Conservation (phyloP, 2,113 vertebrate species). For the Daphoenositta chrysoptera region DNA sequence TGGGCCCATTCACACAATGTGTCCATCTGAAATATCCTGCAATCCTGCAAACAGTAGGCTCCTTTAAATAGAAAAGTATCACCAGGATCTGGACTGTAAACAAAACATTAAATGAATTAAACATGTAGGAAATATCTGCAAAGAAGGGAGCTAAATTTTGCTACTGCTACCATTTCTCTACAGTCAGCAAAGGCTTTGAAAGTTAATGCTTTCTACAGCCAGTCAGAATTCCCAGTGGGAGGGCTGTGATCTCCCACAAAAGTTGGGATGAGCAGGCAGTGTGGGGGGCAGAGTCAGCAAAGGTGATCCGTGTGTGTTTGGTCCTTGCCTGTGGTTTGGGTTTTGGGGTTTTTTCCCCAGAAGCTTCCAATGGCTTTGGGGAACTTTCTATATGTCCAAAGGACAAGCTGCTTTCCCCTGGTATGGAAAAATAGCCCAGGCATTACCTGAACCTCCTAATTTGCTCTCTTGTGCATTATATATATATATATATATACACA, state of each 20-base stretch:
- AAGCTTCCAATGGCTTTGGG: background rate
- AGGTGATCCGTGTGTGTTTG: background rate
- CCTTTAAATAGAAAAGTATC: constrained; percentile 27
- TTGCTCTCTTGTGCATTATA: background rate
- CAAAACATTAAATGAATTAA: constrained; percentile 23
- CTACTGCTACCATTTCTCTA: background rate
- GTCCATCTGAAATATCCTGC: constrained; percentile 23
- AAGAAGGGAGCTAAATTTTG: background rate
- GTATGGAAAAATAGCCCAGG: background rate
- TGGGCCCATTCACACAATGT: constrained; percentile 33
- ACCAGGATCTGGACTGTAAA: background rate
- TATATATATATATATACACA: background rate
- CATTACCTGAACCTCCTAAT: background rate
- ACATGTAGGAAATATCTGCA: constrained; percentile 4
- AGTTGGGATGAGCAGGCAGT: background rate
- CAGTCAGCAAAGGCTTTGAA: constrained; percentile 7
- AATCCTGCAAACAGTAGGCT: background rate
- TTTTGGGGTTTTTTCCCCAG: background rate
- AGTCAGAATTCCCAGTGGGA: background rate
- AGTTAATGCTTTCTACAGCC: background rate
- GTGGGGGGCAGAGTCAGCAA: background rate
- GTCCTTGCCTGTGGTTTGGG: background rate
- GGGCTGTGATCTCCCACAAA: background rate
- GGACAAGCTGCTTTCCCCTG: background rate
- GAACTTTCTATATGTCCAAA: background rate